A percentile compares a stretch with the other conserved stretches of the same genome.
phyloP scores from a whole-genome alignment of 2,797 vertebrate species.

The Heliangelus exortis region DNA sequence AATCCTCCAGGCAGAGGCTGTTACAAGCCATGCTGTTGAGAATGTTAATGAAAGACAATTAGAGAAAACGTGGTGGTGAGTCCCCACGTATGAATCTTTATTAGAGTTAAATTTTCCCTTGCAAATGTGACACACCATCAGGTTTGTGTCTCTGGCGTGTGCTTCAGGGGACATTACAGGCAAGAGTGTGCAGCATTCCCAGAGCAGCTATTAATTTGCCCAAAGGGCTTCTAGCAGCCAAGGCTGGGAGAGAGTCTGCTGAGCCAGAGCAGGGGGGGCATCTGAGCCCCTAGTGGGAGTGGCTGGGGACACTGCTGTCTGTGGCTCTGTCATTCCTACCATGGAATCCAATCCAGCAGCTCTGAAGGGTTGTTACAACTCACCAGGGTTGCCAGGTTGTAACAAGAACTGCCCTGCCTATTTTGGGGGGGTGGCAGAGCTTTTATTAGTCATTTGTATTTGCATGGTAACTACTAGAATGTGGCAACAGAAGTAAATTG shows the following conservation, averaged over 20 bases:
- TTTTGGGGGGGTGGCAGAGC: not conserved
- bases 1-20: not conserved
- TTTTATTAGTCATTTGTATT: not conserved
- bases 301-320: not conserved
- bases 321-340: fast-evolving
- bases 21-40: fast-evolving
- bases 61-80: not conserved
- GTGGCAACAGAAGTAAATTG: not conserved
- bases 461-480: not conserved
- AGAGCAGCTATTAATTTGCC: not conserved
- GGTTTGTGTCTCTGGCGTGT: not conserved
- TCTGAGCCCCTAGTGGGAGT: not conserved
- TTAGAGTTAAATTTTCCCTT: not conserved
- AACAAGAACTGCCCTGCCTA: fast-evolving
- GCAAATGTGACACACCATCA: not conserved
- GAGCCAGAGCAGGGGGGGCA: not conserved
- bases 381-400: not conserved
- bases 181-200: not conserved
- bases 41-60: not conserved
- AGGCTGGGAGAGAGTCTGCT: not conserved
- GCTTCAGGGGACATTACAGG: not conserved
- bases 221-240: not conserved
- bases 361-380: fast-evolving
- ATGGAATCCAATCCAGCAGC: not conserved
- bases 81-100: not conserved